phyloP scores from a whole-genome alignment of 2,797 vertebrate genomes.

The Gorsachius magnificus region DNA sequence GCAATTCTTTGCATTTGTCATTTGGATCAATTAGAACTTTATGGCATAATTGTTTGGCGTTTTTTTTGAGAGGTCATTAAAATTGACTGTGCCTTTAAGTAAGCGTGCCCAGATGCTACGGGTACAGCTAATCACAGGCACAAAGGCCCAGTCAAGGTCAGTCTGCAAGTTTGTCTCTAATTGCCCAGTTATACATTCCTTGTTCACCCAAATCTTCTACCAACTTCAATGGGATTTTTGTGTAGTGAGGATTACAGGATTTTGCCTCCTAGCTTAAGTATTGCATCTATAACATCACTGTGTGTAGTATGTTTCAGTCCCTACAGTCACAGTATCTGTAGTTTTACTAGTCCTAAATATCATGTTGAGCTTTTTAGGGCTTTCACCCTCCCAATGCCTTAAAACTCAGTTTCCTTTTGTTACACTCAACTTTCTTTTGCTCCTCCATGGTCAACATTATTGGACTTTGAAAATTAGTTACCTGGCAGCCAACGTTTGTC shows the following conservation, averaged over 20 bases:
- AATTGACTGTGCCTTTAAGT: constrained; percentile 44
- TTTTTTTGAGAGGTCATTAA: not conserved
- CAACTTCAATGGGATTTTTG: constrained; percentile 58
- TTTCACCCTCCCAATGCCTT: not conserved
- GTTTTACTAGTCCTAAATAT: not conserved
- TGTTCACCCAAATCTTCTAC: constrained; percentile 48
- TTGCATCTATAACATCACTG: not conserved
- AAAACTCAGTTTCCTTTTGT: not conserved
- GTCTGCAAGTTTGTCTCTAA: constrained; percentile 55
- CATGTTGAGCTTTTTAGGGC: not conserved
- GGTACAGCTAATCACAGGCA: constrained; percentile 53
- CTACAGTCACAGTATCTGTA: not conserved
- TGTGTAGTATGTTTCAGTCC: not conserved
- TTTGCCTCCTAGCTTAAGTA: not conserved
- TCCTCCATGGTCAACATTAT: not conserved
- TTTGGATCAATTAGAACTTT: not conserved
- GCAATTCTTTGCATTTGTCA: not conserved
- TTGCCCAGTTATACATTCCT: constrained; percentile 62
- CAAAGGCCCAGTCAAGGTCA: constrained; percentile 64
- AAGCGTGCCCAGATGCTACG: constrained; percentile 33
- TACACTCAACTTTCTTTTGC: not conserved
- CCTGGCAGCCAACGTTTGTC: not conserved
- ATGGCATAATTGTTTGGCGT: not conserved
- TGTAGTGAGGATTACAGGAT: constrained; percentile 56
- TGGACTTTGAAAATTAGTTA: not conserved